Conservation (phyloP, 2,113 vertebrate species). For the Helogale parvula region DNA sequence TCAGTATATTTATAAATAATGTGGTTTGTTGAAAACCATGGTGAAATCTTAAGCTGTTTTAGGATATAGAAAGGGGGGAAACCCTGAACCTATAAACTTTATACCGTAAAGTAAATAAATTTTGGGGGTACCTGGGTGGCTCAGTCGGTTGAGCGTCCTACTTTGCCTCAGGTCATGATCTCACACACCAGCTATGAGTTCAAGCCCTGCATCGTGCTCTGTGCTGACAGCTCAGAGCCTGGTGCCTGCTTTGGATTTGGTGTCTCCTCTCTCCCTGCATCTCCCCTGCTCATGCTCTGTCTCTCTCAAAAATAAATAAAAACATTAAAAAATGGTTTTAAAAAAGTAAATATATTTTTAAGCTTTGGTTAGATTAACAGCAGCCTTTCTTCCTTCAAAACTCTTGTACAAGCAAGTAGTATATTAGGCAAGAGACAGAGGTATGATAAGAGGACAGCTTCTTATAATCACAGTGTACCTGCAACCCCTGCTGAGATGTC, state of each 20-base stretch:
- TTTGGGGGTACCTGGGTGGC: too few species aligned
- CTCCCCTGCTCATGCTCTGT: too few species aligned
- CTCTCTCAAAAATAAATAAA: too few species aligned
- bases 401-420: background rate
- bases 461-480: background rate
- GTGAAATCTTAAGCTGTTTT: slow-evolving; percentile 37
- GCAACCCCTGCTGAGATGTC: background rate
- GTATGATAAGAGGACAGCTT: slow-evolving; percentile 24
- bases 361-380: slow-evolving; percentile 22
- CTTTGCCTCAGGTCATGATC: too few species aligned
- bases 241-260: too few species aligned
- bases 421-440: slow-evolving; percentile 7
- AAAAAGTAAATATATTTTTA: background rate
- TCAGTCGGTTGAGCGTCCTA: too few species aligned
- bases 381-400: slow-evolving; percentile 22
- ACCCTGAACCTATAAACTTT: background rate
- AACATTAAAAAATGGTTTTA: too few species aligned
- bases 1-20: slow-evolving; percentile 51
- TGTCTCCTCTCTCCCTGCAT: too few species aligned
- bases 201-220: too few species aligned
- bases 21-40: slow-evolving; percentile 49
- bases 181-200: too few species aligned
- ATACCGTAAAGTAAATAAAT: background rate
- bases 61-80: background rate
- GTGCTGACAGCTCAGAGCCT: too few species aligned